Base-by-base conservation (phyloP, 2,888 invertebrate genomes). In the Lasius platythorax region DNA sequence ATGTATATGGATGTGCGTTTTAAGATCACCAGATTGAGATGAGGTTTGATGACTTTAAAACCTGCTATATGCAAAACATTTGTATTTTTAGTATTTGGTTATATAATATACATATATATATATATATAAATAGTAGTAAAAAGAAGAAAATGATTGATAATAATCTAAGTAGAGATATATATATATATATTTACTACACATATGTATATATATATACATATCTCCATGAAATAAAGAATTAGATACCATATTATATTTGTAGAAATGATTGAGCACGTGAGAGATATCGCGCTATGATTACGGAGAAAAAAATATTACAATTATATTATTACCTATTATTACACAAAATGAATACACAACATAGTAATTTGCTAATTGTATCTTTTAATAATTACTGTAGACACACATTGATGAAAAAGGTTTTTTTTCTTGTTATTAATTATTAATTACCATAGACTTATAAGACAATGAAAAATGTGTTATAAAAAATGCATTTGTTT, bases 341-440 rank as follows among this genome's bases (percentile, higher is more conserved):
- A 94, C 93, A 94, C 94, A 93, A 95, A 94, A 93, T 94, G 93
- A 94, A 94, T 94, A 94, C 93, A 94, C 94, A 93, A 94, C 91
- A 94, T 94, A 94, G 94, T 94, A 94, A 94, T 95, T 94, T 94
- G 94, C 94, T 94, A 94, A 94, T 94, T 94, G 94, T 94, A 94
- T 94, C 94, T 94, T 95, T 94, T 94, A 94, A 94, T 94, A 94
- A 94, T 94, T 94, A 95, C 93, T 94, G 93, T 94, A 94, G 94
- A 94, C 93, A 94, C 93, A 94, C 93, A 93, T 93, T 93, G 93
- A 94, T 93, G 93, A 93, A 92, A 90, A 92, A 92, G 92, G 91
- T 92, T 94, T 94, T 93, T 50, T 93, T 94, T 94, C 94, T 94
- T 94, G 94, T 94, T 95, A 93, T 94, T 94, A 93, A 94, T 93